These are phyloP conservation scores for Aphidius gifuensis DNA, from an alignment of 1,140 invertebrate species.

Conservation along the genomic window DNA sequence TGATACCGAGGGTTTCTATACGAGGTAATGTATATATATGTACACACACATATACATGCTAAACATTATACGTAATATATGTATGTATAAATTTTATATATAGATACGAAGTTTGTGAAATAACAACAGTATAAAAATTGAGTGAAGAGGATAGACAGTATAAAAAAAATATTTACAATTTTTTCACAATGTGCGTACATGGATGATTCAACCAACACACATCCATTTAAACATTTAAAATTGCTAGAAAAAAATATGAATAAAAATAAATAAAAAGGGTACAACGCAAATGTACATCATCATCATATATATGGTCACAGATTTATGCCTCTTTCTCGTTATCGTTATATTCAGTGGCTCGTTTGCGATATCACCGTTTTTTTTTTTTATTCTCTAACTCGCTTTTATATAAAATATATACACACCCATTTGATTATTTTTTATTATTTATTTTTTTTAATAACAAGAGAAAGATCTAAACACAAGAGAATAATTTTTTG, in stretches of 20 bases:
- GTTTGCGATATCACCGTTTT: constrained; percentile 1
- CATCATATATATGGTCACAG: constrained; percentile 15
- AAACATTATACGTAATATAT: no score
- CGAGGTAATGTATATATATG: constrained; percentile 12
- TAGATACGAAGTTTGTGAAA: neutral
- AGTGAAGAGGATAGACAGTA: neutral
- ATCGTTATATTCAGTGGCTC: constrained; percentile 23
- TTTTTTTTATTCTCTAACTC: neutral
- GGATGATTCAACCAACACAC: neutral
- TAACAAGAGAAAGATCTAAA: neutral
- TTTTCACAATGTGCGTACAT: constrained; percentile 16
- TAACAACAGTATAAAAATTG: neutral
- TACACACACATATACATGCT: no score
- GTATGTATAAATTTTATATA: constrained; percentile 3
- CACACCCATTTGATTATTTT: no score
- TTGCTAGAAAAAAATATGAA: constrained; percentile 14
- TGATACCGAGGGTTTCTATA: constrained; percentile 6
- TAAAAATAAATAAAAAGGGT: neutral
- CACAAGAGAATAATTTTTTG: neutral
- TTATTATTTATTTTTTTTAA: neutral
- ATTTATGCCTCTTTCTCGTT: constrained; percentile 27
- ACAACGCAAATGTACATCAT: constrained; percentile 7
- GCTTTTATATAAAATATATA: no score
- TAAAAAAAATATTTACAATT: constrained; percentile 12
- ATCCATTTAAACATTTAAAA: constrained; percentile 1